phyloP scores from a whole-genome alignment of 2,888 invertebrate genomes.

The Platerodrilus igneus region DNA sequence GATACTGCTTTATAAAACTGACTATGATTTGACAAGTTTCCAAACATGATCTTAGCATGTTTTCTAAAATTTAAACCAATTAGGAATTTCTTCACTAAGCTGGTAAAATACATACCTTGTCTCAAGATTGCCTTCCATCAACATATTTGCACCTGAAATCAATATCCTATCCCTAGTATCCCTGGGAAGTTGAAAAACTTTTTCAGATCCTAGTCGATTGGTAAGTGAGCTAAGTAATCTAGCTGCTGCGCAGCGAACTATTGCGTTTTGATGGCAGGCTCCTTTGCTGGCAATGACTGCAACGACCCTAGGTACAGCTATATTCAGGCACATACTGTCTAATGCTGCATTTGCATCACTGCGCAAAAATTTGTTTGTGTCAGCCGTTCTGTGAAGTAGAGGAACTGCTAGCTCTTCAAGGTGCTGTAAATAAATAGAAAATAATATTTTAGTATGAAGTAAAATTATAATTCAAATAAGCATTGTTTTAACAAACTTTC shows the following conservation, averaged over 20 bases:
- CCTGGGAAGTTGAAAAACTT: slow-evolving; percentile 64
- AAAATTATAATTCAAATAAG: no score
- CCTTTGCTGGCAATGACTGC: slow-evolving; percentile 65
- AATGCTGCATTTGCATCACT: slow-evolving; percentile 83
- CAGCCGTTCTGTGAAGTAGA: slow-evolving; percentile 82
- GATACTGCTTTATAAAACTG: slow-evolving; percentile 71
- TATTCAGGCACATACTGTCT: slow-evolving; percentile 73
- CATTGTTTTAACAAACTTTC: no score
- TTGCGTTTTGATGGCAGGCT: slow-evolving; percentile 76
- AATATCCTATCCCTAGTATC: slow-evolving; percentile 79
- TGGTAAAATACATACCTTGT: slow-evolving; percentile 56
- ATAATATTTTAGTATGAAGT: slow-evolving; percentile 9
- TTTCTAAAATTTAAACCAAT: slow-evolving; percentile 48
- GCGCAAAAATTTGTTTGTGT: slow-evolving; percentile 89
- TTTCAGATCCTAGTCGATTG: slow-evolving; percentile 68
- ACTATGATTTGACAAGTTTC: slow-evolving; percentile 64
- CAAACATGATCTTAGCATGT: slow-evolving; percentile 74
- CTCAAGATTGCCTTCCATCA: slow-evolving; percentile 82
- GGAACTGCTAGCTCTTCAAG: slow-evolving; percentile 79
- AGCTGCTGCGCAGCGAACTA: slow-evolving; percentile 80
- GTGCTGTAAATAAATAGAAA: slow-evolving; percentile 58
- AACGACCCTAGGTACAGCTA: slow-evolving; percentile 64
- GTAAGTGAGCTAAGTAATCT: slow-evolving; percentile 70
- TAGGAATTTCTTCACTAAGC: neutral
- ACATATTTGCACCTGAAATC: slow-evolving; percentile 73